A percentile compares a stretch with the other conserved stretches of the same genome.
Conservation (phyloP, 2,888 invertebrate species). For the Epirrhoe alternata region DNA sequence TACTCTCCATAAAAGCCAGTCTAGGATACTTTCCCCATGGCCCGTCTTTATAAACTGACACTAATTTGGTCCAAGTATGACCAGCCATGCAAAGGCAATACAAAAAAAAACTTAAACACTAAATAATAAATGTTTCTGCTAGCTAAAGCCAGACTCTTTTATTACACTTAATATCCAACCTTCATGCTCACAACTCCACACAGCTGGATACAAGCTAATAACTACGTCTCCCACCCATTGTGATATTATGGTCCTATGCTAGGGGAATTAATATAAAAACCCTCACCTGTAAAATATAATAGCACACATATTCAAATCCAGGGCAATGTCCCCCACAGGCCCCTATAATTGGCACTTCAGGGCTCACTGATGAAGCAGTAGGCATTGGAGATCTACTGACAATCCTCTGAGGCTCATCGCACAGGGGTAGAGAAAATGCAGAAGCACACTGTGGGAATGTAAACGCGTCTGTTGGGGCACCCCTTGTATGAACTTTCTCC, state of each 20-base stretch:
- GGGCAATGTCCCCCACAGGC: constrained; percentile 89
- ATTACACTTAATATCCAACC: too few species aligned
- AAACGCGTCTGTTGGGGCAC: constrained; percentile 60
- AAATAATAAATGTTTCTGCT: not conserved
- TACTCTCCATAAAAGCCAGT: too few species aligned
- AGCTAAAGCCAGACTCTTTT: too few species aligned
- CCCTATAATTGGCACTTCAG: constrained; percentile 85
- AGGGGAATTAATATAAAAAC: not conserved
- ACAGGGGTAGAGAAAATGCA: constrained; percentile 75
- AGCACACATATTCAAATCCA: constrained; percentile 89
- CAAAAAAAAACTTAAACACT: not conserved
- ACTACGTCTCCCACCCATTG: too few species aligned
- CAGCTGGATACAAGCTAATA: too few species aligned
- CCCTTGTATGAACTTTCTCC: constrained; percentile 58
- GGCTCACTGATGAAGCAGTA: constrained; percentile 69
- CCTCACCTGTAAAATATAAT: constrained; percentile 87
- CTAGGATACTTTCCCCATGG: too few species aligned
- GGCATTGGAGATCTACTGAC: constrained; percentile 66
- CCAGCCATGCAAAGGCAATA: too few species aligned
- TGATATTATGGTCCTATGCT: too few species aligned
- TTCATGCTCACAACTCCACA: too few species aligned
- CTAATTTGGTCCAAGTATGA: too few species aligned
- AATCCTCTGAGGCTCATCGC: constrained; percentile 64
- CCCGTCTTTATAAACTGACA: too few species aligned
- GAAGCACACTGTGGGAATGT: constrained; percentile 76